Conservation (phyloP, 2,888 invertebrate genomes). For the Fissipunctia ypsillon region DNA sequence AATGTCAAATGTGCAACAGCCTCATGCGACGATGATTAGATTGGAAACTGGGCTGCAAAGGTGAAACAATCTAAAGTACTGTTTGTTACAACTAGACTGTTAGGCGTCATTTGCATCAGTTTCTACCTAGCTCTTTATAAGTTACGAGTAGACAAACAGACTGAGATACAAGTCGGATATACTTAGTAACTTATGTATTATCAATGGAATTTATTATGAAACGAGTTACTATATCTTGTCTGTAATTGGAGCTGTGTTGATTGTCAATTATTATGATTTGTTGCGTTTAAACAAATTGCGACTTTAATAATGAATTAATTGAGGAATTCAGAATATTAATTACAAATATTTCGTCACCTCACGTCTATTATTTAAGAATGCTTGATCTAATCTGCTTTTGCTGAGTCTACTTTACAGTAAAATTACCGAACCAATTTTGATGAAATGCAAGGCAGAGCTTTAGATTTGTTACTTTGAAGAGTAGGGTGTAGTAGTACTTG, state of each 20-base stretch:
- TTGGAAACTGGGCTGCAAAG: constrained; percentile 20
- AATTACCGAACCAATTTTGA: background rate
- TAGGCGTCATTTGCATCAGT: constrained; percentile 48
- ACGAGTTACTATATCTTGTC: constrained; percentile 59
- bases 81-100: constrained; percentile 45
- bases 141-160: constrained; percentile 51
- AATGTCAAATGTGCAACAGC: constrained; percentile 23
- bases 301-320: constrained; percentile 47
- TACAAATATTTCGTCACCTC: constrained; percentile 23
- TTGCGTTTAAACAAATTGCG: constrained; percentile 47
- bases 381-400: background rate
- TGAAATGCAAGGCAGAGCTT: background rate
- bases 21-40: background rate
- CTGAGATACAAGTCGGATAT: constrained; percentile 45
- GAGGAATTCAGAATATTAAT: constrained; percentile 43
- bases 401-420: no score
- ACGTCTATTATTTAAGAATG: constrained; percentile 33
- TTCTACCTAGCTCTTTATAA: constrained; percentile 33
- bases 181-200: constrained; percentile 39
- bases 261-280: constrained; percentile 68
- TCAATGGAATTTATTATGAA: constrained; percentile 59
- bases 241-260: constrained; percentile 64
- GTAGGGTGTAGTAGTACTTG: background rate
- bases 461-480: background rate
- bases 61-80: constrained; percentile 37